Base-by-base conservation (phyloP, 2,888 invertebrate species). In the Hydraecia micacea region DNA sequence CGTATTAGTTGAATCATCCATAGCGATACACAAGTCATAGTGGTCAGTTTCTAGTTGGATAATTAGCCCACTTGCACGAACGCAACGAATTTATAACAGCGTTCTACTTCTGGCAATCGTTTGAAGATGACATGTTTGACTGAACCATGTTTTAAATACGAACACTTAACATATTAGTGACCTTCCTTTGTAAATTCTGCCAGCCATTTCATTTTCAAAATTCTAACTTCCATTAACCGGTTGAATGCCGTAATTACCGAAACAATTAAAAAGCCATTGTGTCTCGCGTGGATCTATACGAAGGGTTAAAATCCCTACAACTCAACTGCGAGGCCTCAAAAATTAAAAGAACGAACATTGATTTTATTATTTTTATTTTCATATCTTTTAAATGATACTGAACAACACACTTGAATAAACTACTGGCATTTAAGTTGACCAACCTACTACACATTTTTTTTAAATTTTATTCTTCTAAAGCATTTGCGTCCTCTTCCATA, bases 401-500 rank as follows among this genome's bases (percentile, higher is more conserved):
- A 68, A 84, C 75, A 68, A 62, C 46, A 86, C 87, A 74, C 18
- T 78, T 86, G 28, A 71, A 67, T 76, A 72, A 25, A 63, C 42
- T 52, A 80, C 65, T 58, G 39, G 9, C 32, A 74, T 68, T 79
- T 80, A 42, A 73, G 55, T 46, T n/a, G 66, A 60, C 58, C 63
- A 55, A 81, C 62, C 25, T 68, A 69, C 42, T 49, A 65, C 49
- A 68, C 8, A 21, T 8, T 55, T 67, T 36, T 65, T 52, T n/a
- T 15, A 52, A 69, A 58, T 65, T 49, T 72, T 42, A 86, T 62
- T 90, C 87, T 42, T 91, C 92, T 13, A 86, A 81, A 78, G 78
- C 84, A 77, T 85, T 90, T 0, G 83, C 83, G 68, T 95, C 95
- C 75, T 95, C 95, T 81, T 95, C 95, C 77, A 91, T 86, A 0